Base-by-base conservation (phyloP, 2,888 invertebrate species). In the Acleris literana region DNA sequence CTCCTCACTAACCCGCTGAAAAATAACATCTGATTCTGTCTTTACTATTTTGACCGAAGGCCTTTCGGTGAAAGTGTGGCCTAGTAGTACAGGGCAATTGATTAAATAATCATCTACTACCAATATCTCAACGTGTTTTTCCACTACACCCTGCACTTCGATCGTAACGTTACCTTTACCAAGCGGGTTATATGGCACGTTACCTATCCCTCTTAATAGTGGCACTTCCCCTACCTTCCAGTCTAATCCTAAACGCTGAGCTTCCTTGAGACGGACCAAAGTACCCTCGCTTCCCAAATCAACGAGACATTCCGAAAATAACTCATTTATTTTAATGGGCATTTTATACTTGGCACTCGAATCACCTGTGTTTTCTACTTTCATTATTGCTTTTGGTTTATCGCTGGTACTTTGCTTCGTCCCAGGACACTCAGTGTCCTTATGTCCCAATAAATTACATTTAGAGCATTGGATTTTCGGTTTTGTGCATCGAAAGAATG, bases 261-360 rank as follows among this genome's bases (percentile, higher is more conserved):
- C 72, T n/a, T 72, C 69, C 5, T 29, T 62, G 33, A 64, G 20
- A n/a, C 71, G 70, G 2, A 74, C 49, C 22, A 72, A 44, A 16
- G 72, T 72, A 9, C 57, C 70, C 29, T 72, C 68, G 17, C 72
- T 74, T 5, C 72, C 71, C 51, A 71, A 67, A 53, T 74, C 69
- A 33, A 71, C 33, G 13, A 67, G 59, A 29, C 71, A 64, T 5
- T 22, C 0, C 3, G 52, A 49, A 7, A 20, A 9, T 9, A 20
- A 46, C 5, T 46, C 57, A 54, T 69, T 72, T 17, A 71, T 57
- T 7, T 22, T 55, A n/a, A 64, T 64, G 0, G 48, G 18, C 13
- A 69, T 18, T 18, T 43, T 65, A 51, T 69, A 69, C 46, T 66
- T 69, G n/a, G 13, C 44, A 18, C 44, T 54, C 3, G 56, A 29